Percentiles rank a stretch among this genome's conserved stretches.
phyloP scores from a whole-genome alignment of 2,888 invertebrate species.

The Cerceris ruficornis region DNA sequence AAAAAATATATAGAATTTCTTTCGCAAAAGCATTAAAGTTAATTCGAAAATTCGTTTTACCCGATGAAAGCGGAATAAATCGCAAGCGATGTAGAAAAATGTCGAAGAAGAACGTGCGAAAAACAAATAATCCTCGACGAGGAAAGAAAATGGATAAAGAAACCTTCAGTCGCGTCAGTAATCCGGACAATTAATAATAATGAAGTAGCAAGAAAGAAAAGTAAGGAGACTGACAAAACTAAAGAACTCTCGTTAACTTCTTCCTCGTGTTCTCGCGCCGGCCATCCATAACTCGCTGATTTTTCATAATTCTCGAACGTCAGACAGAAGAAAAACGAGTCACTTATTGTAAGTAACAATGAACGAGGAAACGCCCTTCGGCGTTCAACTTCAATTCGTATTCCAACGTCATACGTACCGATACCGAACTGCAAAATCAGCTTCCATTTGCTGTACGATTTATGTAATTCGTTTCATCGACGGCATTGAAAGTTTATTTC shows the following conservation, averaged over 20 bases:
- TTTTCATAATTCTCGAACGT: conserved; percentile 5
- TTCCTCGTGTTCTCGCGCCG: neutral
- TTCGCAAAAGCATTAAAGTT: neutral
- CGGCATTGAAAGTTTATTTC: too few relatives aligned
- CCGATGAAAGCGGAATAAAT: neutral
- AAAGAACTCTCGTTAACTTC: conserved; percentile 28
- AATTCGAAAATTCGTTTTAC: neutral
- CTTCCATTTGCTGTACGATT: too few relatives aligned
- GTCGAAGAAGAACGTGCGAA: too few relatives aligned
- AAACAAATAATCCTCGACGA: neutral
- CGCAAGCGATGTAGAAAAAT: neutral
- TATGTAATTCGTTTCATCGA: conserved; percentile 9
- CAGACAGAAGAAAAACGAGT: neutral
- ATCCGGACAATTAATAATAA: conserved; percentile 35
- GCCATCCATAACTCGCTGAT: conserved; percentile 4
- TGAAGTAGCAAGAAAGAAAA: conserved; percentile 22
- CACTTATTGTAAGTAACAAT: neutral
- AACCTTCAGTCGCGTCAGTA: neutral
- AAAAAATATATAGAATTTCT: too few relatives aligned
- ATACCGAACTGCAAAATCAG: too few relatives aligned
- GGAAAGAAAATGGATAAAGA: conserved; percentile 3
- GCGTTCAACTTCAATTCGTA: too few relatives aligned
- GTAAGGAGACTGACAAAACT: conserved; percentile 15
- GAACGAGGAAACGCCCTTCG: neutral
- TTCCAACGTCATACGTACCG: too few relatives aligned